phyloP scores from a whole-genome alignment of 2,888 invertebrate genomes.

The Sesia bembeciformis region DNA sequence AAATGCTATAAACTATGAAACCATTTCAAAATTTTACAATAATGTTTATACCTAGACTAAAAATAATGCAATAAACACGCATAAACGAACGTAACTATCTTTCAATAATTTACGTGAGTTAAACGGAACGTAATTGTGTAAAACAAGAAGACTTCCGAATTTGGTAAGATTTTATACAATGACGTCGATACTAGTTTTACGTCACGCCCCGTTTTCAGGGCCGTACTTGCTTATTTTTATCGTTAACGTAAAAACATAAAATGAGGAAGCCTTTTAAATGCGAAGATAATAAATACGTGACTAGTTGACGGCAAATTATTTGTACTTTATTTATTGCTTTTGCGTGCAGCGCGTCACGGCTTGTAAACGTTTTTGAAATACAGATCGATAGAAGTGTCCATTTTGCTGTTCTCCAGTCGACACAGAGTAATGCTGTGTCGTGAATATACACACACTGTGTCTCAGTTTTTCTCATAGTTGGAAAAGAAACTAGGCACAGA shows the following conservation, averaged over 20 bases:
- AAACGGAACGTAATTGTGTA: background rate
- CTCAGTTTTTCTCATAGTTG: too few relatives aligned
- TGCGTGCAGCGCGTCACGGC: background rate
- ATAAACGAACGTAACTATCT: background rate
- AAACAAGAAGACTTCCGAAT: slow-evolving; percentile 13
- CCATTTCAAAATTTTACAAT: background rate
- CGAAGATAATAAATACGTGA: slow-evolving; percentile 27
- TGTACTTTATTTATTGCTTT: slow-evolving; percentile 2
- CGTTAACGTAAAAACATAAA: slow-evolving; percentile 37
- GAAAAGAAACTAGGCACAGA: too few relatives aligned
- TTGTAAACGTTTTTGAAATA: background rate
- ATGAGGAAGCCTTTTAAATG: slow-evolving; percentile 19
- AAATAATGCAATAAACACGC: background rate
- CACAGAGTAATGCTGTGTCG: too few relatives aligned
- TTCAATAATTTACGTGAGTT: too few relatives aligned
- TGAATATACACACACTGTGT: too few relatives aligned
- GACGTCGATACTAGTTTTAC: slow-evolving; percentile 54
- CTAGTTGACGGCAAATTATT: slow-evolving; percentile 5
- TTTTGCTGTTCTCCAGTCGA: background rate
- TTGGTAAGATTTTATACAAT: slow-evolving; percentile 37
- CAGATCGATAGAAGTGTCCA: background rate
- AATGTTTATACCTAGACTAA: background rate
- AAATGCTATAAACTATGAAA: background rate
- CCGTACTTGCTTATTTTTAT: slow-evolving; percentile 58
- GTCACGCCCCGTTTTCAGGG: slow-evolving; percentile 68